Evolutionary conservation across 92 coral and sea anemone species (phyloP).

Genomic region (Metridium senile): DNA sequence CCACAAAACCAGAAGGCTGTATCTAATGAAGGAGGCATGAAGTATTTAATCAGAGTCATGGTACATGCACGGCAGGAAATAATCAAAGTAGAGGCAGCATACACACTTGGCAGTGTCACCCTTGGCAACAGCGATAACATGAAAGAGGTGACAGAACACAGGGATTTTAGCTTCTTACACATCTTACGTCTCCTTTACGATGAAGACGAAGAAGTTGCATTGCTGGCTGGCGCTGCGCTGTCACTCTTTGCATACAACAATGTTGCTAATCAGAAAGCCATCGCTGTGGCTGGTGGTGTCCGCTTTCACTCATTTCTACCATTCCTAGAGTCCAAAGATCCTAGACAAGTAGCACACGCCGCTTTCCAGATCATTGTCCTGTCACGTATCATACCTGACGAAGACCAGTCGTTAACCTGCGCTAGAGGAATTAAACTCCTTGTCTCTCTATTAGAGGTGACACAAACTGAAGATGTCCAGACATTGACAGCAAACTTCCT

Average conservation of each 20-base stretch:
- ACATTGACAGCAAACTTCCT: conserved; percentile 85
- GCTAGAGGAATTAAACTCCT: conserved; percentile 87
- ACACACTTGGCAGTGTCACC: conserved; percentile 86
- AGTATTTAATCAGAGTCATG: conserved; percentile 74
- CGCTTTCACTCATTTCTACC: conserved; percentile 72
- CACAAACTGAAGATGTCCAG: conserved; percentile 77
- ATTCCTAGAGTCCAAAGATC: conserved; percentile 77
- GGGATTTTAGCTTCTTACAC: conserved; percentile 80
- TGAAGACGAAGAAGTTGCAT: conserved; percentile 74
- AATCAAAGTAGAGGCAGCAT: conserved; percentile 91
- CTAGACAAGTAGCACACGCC: conserved; percentile 64
- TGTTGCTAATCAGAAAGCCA: conserved; percentile 82
- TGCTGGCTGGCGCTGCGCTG: conserved; percentile 88
- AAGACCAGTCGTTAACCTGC: conserved; percentile 88
- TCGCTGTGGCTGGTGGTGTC: conserved; percentile 85
- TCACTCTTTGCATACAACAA: conserved; percentile 90
- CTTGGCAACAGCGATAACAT: conserved; percentile 88
- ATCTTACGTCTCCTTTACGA: conserved; percentile 72
- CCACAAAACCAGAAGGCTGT: conserved; percentile 77
- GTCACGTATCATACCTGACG: conserved; percentile 92
- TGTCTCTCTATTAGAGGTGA: conserved; percentile 64
- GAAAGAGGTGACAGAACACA: conserved; percentile 69
- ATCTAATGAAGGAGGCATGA: conserved; percentile 76
- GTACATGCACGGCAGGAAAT: conserved; percentile 82
- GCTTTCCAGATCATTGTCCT: conserved; percentile 92